Base-by-base conservation (phyloP, 2,888 invertebrate species). In the Tholera decimalis region DNA sequence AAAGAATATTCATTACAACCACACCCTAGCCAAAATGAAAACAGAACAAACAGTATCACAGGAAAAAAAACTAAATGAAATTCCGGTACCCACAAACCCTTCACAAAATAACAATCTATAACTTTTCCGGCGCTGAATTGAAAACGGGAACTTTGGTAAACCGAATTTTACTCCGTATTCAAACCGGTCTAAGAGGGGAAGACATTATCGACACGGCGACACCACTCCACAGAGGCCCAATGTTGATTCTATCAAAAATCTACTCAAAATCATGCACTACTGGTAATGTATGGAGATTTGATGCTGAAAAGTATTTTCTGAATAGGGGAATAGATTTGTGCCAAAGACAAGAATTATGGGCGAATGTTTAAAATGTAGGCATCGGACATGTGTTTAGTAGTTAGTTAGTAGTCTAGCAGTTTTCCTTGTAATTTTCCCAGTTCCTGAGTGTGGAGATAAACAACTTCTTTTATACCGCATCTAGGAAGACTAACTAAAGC, bases 171-270 rank as follows among this genome's bases (percentile, higher is more conserved):
- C 87, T 93, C 90, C 83, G 87, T 87, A 93, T 93, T 93, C 90
- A 93, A 90, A 88, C 83, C 88, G 86, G 85, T 82, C 82, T 87
- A 85, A 88, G 89, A 88, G 88, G 89, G 92, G 90, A 88, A 86
- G 88, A 89, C 93, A 93, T 94, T 93, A 93, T 92, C 89, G 92
- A 89, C 89, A 89, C 84, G 87, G 87, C 91, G 88, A 89, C 91
- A 92, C 89, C 91, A 88, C 93, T 92, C 91, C 83, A 84, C 80
- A 67, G 83, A 88, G 89, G 86, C 86, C 89, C 85, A 79, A 87
- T 93, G 93, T 93, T 93, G 94, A 93, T 93, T 94, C 92, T 94
- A 94, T 94, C 93, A 92, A 90, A 93, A 92, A 93, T 92, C 92
- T 91, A 91, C 91, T 92, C 83, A 84, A 86, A 87, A 83, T 83